These are phyloP conservation scores for Brachionus asplanchnoidis DNA, from an alignment of 1,140 invertebrate species.

Conservation along the genomic window DNA sequence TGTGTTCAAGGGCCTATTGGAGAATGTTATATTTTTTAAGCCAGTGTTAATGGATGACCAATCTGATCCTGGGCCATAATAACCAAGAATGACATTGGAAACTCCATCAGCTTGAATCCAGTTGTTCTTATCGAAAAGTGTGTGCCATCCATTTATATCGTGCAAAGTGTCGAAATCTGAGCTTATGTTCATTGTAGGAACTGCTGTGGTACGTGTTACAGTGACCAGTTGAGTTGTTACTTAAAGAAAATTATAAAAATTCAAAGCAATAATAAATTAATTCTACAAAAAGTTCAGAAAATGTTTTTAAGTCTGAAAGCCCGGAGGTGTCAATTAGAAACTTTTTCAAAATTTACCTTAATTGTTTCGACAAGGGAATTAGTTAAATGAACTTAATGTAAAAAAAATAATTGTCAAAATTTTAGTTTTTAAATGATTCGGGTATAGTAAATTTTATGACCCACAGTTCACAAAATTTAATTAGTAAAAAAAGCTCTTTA, in stretches of 20 bases:
- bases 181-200: background rate
- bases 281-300: no score
- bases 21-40: background rate
- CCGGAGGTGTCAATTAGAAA: no score
- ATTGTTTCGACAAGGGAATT: no score
- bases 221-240: background rate
- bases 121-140: background rate
- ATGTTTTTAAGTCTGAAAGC: no score
- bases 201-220: background rate
- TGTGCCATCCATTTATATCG: background rate
- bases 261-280: background rate
- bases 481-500: no score
- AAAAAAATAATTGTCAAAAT: no score
- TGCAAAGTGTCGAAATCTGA: background rate
- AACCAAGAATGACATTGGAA: background rate
- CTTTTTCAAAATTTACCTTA: no score
- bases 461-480: no score
- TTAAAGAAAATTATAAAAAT: background rate
- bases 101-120: conserved; percentile 1
- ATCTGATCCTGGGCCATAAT: background rate
- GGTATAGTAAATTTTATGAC: no score
- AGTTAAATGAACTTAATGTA: no score
- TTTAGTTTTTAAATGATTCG: no score
- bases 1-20: background rate
- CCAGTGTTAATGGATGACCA: background rate